phyloP scores from a whole-genome alignment of 2,113 vertebrate species.

The Plotosus lineatus region DNA sequence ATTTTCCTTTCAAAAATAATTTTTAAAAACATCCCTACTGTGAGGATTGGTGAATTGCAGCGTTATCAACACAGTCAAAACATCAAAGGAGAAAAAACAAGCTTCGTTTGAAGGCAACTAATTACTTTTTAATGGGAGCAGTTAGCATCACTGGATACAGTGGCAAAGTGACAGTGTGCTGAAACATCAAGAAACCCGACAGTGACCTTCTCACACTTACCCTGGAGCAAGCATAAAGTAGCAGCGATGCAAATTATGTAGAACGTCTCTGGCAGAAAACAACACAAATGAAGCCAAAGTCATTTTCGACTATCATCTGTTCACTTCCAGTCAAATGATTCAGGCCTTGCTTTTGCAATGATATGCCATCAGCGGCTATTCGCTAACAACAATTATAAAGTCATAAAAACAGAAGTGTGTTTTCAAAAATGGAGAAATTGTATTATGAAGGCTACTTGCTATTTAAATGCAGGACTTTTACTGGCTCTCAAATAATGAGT shows the following conservation, averaged over 20 bases:
- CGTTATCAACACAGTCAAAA: slow-evolving; percentile 51
- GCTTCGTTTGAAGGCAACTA: slow-evolving; percentile 61
- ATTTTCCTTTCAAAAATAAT: slow-evolving; percentile 14
- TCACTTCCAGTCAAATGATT: slow-evolving; percentile 59
- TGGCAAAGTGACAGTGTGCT: slow-evolving; percentile 65
- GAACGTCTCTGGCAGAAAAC: slow-evolving; percentile 48
- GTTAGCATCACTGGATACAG: slow-evolving; percentile 61
- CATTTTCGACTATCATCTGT: slow-evolving; percentile 59
- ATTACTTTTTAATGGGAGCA: slow-evolving; percentile 67
- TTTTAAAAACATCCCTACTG: neutral
- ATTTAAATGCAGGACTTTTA: slow-evolving; percentile 44
- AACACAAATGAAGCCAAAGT: slow-evolving; percentile 56
- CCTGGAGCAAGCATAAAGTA: slow-evolving; percentile 57
- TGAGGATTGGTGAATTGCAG: slow-evolving; percentile 22
- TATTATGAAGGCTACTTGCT: slow-evolving; percentile 46
- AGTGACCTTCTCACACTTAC: slow-evolving; percentile 36
- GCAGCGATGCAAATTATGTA: slow-evolving; percentile 56
- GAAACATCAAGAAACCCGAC: slow-evolving; percentile 46
- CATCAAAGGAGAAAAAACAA: slow-evolving; percentile 59
- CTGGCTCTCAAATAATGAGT: slow-evolving; percentile 49
- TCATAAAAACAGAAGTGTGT: slow-evolving; percentile 47
- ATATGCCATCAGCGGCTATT: slow-evolving; percentile 47
- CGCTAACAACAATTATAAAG: slow-evolving; percentile 46
- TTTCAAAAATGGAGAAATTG: slow-evolving; percentile 54
- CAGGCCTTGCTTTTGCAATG: slow-evolving; percentile 52